Base-by-base conservation (phyloP, 2,797 vertebrate species). In the Streptopelia turtur region DNA sequence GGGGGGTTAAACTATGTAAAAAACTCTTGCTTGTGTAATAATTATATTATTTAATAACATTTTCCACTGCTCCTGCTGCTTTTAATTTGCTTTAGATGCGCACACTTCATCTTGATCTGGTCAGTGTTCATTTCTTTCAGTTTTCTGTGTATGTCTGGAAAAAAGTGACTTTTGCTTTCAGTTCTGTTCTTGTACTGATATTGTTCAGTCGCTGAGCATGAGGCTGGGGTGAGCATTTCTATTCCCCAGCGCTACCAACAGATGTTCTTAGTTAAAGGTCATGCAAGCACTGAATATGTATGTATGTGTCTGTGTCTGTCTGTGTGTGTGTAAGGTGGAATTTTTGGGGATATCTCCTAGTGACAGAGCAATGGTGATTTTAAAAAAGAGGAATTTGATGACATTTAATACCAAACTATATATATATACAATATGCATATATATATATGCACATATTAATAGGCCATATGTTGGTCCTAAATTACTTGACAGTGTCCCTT, bases 401-500 rank as follows among this genome's bases (percentile, higher is more conserved):
- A 87, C 70, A 80, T 96, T 97, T 92, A 22, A 89, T 94, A 97
- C 77, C 80, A 90, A 94, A 59, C 90, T 91, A n/a, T 91, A 87
- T 87, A 47, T 70, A 33, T 43, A 64, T 2, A 63, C 13, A 50
- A 4, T 55, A 20, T 59, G 41, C 37, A 39, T 49, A 77, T 56
- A 41, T 10, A 68, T 14, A 92, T 17, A 43, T 3, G 10, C 90
- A 90, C 70, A 69, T 94, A 84, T 91, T 94, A 93, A 92, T 76
- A 94, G 90, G 65, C 93, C 76, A 57, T 78, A 68, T 89, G 81
- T 95, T 87, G 69, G 83, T 69, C 82, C 91, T 94, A 86, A 95
- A 96, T 95, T 97, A 96, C 96, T 96, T 92, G 96, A 96, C 95
- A 95, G 93, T 96, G 93, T 97, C 95, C 96, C 94, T 97, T 93